Evolutionary conservation across 2,888 invertebrate species (phyloP).

Genomic region (Nezara viridula): DNA sequence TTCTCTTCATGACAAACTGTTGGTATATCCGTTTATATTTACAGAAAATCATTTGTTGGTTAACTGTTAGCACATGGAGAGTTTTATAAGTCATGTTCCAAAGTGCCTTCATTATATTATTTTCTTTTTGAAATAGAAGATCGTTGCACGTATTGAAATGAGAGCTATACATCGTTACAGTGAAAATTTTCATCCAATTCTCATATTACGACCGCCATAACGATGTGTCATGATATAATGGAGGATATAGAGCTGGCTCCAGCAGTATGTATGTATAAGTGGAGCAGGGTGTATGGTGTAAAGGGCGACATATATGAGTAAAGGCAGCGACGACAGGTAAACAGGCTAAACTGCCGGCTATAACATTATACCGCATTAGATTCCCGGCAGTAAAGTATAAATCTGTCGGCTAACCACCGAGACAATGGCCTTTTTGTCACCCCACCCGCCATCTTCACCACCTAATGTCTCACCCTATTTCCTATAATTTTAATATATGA

Average conservation of each 20-base stretch:
- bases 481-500: conserved; percentile 34
- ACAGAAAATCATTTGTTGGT: no score
- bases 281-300: not conserved
- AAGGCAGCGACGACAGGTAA: conserved; percentile 13
- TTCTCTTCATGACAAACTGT: no score
- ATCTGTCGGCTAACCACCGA: conserved; percentile 50
- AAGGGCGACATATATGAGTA: conserved; percentile 10
- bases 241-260: not conserved
- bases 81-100: no score
- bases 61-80: no score
- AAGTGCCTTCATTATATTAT: no score
- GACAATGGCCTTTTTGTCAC: conserved; percentile 39
- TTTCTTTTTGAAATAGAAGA: no score
- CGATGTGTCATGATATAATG: not conserved
- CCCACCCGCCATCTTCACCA: not conserved
- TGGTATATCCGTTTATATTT: no score
- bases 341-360: conserved; percentile 49
- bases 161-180: not conserved
- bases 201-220: not conserved
- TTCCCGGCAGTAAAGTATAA: conserved; percentile 58
- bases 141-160: not conserved
- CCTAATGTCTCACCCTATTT: conserved; percentile 12
- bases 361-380: conserved; percentile 57
- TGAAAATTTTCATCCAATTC: not conserved
- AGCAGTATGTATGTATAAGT: not conserved